These are phyloP conservation scores for Haliclona indistincta DNA, from an alignment of 37 sponge, comb jelly and placozoan genomes.

Conservation along the genomic window DNA sequence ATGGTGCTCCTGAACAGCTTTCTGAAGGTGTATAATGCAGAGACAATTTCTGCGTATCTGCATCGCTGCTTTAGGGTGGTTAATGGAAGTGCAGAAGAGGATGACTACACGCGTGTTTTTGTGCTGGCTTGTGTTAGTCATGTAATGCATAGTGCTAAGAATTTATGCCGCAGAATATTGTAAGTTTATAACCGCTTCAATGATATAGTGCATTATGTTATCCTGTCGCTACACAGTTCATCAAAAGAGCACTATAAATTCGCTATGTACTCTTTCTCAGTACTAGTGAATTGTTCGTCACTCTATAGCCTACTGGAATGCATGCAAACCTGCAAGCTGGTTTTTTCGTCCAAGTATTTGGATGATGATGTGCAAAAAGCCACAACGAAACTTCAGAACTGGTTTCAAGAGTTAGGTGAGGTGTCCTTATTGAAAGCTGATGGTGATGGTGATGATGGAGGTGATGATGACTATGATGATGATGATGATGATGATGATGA, in stretches of 20 bases:
- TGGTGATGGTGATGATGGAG: not conserved
- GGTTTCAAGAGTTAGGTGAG: not conserved
- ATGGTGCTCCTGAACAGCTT: conserved; percentile 11
- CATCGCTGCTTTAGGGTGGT: conserved; percentile 5
- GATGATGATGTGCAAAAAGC: not conserved
- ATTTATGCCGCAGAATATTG: not conserved
- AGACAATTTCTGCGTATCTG: conserved; percentile 4
- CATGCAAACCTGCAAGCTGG: not conserved
- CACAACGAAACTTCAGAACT: not conserved
- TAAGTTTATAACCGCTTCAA: not conserved
- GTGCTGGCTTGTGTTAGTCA: conserved; percentile 4
- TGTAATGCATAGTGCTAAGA: conserved; percentile 1
- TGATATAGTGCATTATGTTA: not conserved
- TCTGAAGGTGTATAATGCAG: not conserved
- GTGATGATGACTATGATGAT: not conserved
- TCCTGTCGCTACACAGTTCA: not conserved
- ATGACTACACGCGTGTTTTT: not conserved
- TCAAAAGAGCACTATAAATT: conserved; percentile 4
- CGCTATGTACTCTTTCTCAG: conserved; percentile 14
- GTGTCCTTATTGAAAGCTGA: too few relatives aligned
- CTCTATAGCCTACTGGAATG: not conserved
- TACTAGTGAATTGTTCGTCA: not conserved
- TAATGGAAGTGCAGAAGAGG: not conserved
- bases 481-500: not conserved
- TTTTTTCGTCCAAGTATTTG: not conserved